phyloP scores from a whole-genome alignment of 2,113 vertebrate genomes.

The Scatophagus argus region DNA sequence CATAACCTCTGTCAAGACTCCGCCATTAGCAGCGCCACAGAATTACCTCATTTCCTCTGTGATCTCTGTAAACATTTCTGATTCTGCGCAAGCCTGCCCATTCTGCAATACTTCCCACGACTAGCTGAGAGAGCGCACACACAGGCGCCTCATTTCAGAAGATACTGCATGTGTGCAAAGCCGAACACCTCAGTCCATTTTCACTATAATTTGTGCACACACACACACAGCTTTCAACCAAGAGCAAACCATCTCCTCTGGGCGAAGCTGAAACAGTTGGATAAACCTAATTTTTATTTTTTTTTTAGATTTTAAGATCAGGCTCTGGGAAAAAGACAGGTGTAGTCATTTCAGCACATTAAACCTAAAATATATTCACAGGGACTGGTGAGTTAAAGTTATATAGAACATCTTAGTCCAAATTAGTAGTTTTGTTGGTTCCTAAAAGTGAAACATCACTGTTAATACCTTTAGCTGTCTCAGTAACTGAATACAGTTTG shows the following conservation, averaged over 20 bases:
- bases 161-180: constrained; percentile 32
- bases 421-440: not conserved
- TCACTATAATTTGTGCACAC: constrained; percentile 39
- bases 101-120: constrained; percentile 30
- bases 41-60: constrained; percentile 75
- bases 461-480: not conserved
- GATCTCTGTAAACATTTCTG: constrained; percentile 72
- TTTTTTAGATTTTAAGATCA: constrained; percentile 13
- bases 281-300: constrained; percentile 27
- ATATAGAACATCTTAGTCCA: not conserved
- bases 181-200: constrained; percentile 44
- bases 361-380: not conserved
- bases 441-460: not conserved
- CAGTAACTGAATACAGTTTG: not conserved
- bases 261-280: constrained; percentile 37
- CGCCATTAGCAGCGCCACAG: constrained; percentile 67
- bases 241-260: constrained; percentile 42
- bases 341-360: not conserved
- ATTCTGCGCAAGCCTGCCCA: constrained; percentile 54
- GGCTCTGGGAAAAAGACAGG: not conserved
- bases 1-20: constrained; percentile 74
- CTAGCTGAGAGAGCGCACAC: constrained; percentile 35
- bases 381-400: not conserved
- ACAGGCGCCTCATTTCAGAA: constrained; percentile 28
- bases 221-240: constrained; percentile 32